Percentiles rank a stretch among this genome's conserved stretches.
Evolutionary conservation across 1,140 invertebrate species (phyloP).

Genomic region (Branchinecta lindahli): DNA sequence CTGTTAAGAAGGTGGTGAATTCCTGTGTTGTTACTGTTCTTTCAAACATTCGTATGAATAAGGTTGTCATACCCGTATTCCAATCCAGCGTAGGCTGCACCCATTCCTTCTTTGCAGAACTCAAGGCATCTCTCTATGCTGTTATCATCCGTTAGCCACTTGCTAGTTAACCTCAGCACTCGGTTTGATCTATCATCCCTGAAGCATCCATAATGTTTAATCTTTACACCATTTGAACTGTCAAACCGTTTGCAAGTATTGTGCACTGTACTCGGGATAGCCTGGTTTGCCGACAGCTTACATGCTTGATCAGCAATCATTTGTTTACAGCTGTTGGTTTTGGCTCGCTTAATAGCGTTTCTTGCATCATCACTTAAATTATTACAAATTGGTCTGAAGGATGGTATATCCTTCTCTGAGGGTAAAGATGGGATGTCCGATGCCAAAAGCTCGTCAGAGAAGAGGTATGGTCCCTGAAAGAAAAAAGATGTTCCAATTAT

Average conservation of each 20-base stretch:
- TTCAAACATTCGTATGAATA: too few species aligned
- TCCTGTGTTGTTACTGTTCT: too few species aligned
- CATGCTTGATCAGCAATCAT: not conserved
- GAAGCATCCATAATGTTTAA: not conserved
- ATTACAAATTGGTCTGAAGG: not conserved
- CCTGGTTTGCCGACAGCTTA: not conserved
- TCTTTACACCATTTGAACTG: not conserved
- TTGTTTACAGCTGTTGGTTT: not conserved
- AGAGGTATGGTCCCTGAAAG: not conserved
- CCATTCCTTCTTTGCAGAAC: not conserved
- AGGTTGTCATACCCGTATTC: not conserved
- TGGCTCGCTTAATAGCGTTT: not conserved
- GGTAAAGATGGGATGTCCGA: not conserved
- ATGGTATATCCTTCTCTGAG: not conserved
- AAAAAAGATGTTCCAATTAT: not conserved
- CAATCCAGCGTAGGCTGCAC: not conserved
- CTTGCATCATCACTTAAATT: not conserved
- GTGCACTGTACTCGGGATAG: not conserved
- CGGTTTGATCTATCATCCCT: not conserved
- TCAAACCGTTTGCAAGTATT: not conserved
- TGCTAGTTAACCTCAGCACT: not conserved
- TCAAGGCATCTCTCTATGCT: not conserved
- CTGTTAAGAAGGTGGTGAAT: too few species aligned
- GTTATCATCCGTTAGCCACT: not conserved
- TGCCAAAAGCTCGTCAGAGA: not conserved